Evolutionary conservation across 2,113 vertebrate species (phyloP), one percentile per base, ranked within the genome.

Genomic region (Pardalotus punctatus): DNA sequence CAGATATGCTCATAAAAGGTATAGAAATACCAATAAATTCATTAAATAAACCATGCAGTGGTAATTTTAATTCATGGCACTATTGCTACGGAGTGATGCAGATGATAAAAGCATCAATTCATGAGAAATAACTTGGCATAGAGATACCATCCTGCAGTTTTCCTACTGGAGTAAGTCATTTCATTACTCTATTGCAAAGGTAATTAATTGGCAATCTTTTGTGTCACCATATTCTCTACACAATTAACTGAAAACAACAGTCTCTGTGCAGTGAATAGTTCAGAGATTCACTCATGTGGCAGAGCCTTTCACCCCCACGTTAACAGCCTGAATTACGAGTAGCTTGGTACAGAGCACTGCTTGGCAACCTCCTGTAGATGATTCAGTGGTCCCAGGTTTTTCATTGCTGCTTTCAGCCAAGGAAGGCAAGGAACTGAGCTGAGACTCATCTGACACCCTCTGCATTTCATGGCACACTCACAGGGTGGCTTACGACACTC

Each of bases 121-220:
- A 0, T 51, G 45, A 90, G 81, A 61, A 93, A 91, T 65, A 77
- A 84, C 65, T 92, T 69, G 51, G 48, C n/a, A 81, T 91, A 70
- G 60, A 88, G 57, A 83, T 28, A 88, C 69, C 53, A 62, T 36
- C 57, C 69, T 79, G 58, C 47, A 65, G 62, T 61, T 88, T 96
- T 69, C 4, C 0, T 67, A 76, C 38, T 62, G 77, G 53, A 89
- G 80, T n/a, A 90, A 90, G 66, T 80, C 21, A 80, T 58, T 92
- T 93, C 77, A 89, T 94, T 87, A 65, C 36, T 67, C 53, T 60
- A 25, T 48, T 80, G 54, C 24, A 92, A 91, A 79, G 28, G n/a
- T 72, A 84, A 92, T 94, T 93, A 96, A 90, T 71, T 74, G 35
- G 6, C 36, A 83, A 31, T 60, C 33, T 79, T 94, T 91, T 80